phyloP scores from a whole-genome alignment of 92 coral and sea anemone species.

The Siderastrea radians region DNA sequence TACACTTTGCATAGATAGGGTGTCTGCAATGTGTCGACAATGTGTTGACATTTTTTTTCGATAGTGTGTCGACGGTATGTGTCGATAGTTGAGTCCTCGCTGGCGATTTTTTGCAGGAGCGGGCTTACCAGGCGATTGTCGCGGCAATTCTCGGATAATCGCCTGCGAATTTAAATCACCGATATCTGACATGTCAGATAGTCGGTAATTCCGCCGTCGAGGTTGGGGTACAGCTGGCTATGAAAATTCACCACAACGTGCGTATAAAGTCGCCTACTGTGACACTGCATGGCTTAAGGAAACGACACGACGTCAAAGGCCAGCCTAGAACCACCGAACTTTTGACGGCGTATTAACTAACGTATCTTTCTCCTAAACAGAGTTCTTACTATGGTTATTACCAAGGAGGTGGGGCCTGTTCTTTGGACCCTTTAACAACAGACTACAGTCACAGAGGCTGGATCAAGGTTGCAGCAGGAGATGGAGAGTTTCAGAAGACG shows the following conservation, averaged over 20 bases:
- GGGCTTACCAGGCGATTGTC: too few relatives aligned
- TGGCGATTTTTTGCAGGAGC: too few relatives aligned
- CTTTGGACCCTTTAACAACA: conserved; percentile 80
- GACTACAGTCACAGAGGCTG: conserved; percentile 78
- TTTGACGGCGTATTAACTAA: background rate
- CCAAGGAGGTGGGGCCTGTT: conserved; percentile 81
- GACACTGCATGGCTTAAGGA: background rate
- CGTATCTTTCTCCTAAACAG: background rate
- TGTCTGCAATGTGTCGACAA: background rate
- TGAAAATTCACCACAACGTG: background rate
- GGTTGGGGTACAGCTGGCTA: background rate
- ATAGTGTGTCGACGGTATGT: background rate
- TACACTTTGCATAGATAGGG: background rate
- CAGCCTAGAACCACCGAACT: too few relatives aligned
- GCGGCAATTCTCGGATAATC: too few relatives aligned
- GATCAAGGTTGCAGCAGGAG: conserved; percentile 88
- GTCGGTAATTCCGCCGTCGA: background rate
- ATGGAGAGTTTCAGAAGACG: conserved; percentile 78
- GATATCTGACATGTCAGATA: too few relatives aligned
- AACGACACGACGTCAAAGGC: too few relatives aligned
- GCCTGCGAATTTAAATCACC: too few relatives aligned
- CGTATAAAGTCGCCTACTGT: background rate
- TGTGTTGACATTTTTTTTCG: too few relatives aligned
- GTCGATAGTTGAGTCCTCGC: too few relatives aligned
- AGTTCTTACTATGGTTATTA: conserved; percentile 89